Base-by-base conservation (phyloP, 2,797 vertebrate species). In the Babyrousa celebensis region DNA sequence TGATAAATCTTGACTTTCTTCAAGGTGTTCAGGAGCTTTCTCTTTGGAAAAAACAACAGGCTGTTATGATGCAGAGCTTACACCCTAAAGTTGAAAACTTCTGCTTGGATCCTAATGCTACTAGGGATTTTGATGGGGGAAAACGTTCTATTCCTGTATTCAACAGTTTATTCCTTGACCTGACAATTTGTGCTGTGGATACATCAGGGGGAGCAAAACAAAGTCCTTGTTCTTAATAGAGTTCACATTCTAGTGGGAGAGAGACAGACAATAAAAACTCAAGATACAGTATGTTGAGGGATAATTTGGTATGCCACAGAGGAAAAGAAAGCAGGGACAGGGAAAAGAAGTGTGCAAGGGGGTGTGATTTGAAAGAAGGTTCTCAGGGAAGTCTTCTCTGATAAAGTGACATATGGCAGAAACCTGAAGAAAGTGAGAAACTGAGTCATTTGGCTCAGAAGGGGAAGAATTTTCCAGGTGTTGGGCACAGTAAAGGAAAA, bases 1-100 rank as follows among this genome's bases (percentile, higher is more conserved):
- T 71, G 62, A 86, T 89, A 90, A 95, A 95, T 94, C 87, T 96
- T 97, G 67, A 92, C 77, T 95, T 97, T 93, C 52, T 84, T 79
- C 15, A 96, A 90, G 40, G 71, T 85, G 25, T 72, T 94, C 48
- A 72, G 25, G 62, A 62, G 79, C 7, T 92, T 96, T 85, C 52
- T 79, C 12, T 82, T 83, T 88, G 9, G 77, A 79, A 83, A 94
- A 83, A 85, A 29, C 54, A 96, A 78, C 32, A 68, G 43, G 40
- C 25, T 86, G 2, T 67, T 68, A 78, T 71, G 62, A 71, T 21
- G 18, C n/a, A 65, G 23, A 75, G 40, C 15, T 94, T 17, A 85
- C 72, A 62, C 36, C 8, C 58, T 84, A 52, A 78, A 20, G 3
- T 54, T 95, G 56, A 90, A 91, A 95, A 12, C 25, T 78, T 71